phyloP scores from a whole-genome alignment of 1,140 invertebrate species.

The Phenacoccus solenopsis region DNA sequence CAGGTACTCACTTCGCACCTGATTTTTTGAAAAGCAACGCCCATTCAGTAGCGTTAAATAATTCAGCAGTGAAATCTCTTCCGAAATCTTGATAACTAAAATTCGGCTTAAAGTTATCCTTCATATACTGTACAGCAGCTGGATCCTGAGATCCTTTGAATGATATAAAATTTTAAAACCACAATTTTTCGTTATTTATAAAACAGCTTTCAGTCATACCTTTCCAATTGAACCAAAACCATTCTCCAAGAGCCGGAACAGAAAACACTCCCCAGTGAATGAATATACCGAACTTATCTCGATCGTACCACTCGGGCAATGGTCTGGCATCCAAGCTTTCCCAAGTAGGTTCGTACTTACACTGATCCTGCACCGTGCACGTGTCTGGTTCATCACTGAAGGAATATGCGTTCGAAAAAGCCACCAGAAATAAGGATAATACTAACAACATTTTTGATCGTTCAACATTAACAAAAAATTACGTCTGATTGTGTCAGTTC shows the following conservation, averaged over 20 bases:
- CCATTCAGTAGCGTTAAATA: conserved; percentile 66
- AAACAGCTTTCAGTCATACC: too few species aligned
- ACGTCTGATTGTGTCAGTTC: too few species aligned
- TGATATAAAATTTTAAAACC: too few species aligned
- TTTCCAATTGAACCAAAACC: conserved; percentile 76
- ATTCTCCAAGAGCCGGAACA: conserved; percentile 76
- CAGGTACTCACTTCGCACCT: conserved; percentile 55
- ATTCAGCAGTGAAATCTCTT: conserved; percentile 63
- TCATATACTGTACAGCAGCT: conserved; percentile 46
- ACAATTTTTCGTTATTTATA: too few species aligned
- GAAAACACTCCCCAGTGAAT: conserved; percentile 88
- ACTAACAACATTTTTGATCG: too few species aligned
- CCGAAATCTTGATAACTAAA: conserved; percentile 82
- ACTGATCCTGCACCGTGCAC: not conserved
- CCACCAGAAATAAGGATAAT: too few species aligned
- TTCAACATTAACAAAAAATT: too few species aligned
- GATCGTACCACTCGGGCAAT: conserved; percentile 76
- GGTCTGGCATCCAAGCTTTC: conserved; percentile 67
- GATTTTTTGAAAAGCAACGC: conserved; percentile 56
- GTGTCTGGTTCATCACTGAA: too few species aligned
- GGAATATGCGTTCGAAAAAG: too few species aligned
- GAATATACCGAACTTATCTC: conserved; percentile 83
- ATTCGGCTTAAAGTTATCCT: conserved; percentile 58
- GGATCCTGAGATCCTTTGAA: not conserved
- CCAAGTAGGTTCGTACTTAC: conserved; percentile 55